These are phyloP conservation scores for Cosmia trapezina DNA, from an alignment of 2,888 invertebrate genomes.

Conservation along the genomic window DNA sequence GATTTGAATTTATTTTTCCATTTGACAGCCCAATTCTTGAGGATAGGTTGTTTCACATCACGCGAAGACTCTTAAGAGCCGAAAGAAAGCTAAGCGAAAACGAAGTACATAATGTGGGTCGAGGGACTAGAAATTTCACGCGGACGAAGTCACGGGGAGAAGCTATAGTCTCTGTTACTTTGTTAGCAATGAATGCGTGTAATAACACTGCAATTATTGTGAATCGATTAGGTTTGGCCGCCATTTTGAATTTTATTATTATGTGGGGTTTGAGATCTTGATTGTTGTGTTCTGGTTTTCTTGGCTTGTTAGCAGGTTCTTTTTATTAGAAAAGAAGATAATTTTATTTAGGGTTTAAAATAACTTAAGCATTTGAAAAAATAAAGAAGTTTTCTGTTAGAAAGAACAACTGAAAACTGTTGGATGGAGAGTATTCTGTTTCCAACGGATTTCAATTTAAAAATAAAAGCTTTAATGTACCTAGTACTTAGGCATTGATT, in stretches of 20 bases:
- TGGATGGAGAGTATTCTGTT: neutral
- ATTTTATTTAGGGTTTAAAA: too few relatives aligned
- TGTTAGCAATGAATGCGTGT: constrained; percentile 62
- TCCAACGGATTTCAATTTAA: neutral
- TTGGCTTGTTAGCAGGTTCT: neutral
- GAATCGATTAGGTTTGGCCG: constrained; percentile 51
- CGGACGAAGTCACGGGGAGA: too few relatives aligned
- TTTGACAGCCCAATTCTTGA: too few relatives aligned
- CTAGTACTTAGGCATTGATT: neutral
- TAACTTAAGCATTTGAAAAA: neutral
- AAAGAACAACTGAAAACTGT: neutral
- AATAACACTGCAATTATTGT: constrained; percentile 62
- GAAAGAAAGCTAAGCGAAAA: too few relatives aligned
- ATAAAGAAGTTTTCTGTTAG: neutral
- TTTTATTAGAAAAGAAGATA: neutral
- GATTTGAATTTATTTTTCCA: too few relatives aligned
- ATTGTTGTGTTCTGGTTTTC: constrained; percentile 1
- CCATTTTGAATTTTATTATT: constrained; percentile 49
- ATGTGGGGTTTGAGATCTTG: constrained; percentile 19
- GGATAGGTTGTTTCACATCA: too few relatives aligned
- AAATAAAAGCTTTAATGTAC: neutral
- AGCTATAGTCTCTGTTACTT: constrained; percentile 50
- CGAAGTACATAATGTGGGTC: too few relatives aligned
- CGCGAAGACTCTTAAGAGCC: too few relatives aligned
- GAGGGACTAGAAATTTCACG: too few relatives aligned